A percentile compares a stretch with the other conserved stretches of the same genome.
Evolutionary conservation across 2,888 invertebrate genomes (phyloP).

Genomic region (Romanomermis culicivorax): DNA sequence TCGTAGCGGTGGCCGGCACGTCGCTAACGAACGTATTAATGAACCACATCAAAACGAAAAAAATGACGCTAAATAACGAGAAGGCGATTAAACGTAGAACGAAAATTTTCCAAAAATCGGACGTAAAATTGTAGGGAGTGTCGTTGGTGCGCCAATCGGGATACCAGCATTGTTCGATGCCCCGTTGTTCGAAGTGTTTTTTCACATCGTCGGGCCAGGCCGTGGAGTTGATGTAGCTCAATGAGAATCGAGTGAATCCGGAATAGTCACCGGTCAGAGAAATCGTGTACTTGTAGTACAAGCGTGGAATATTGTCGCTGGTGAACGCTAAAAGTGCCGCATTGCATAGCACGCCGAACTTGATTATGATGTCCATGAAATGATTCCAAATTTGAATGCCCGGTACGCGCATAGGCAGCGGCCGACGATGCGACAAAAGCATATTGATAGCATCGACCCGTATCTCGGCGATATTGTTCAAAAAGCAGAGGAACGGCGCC

Average conservation of each 20-base stretch:
- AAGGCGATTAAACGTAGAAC: background rate
- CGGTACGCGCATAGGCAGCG: conserved; percentile 32
- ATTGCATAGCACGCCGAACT: conserved; percentile 73
- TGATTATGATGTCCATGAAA: conserved; percentile 70
- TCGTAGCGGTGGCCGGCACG: background rate
- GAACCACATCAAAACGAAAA: background rate
- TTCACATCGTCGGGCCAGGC: background rate
- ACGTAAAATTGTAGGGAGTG: background rate
- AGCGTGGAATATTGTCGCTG: conserved; percentile 76
- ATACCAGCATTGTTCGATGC: background rate
- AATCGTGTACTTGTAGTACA: conserved; percentile 46
- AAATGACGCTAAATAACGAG: background rate
- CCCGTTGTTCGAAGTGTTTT: background rate
- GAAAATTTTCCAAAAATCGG: background rate
- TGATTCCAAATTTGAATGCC: conserved; percentile 23
- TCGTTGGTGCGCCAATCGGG: background rate
- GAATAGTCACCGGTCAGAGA: background rate
- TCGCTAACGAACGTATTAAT: background rate
- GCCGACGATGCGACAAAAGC: conserved; percentile 41
- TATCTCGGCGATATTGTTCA: conserved; percentile 85
- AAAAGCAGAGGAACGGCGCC: conserved; percentile 50
- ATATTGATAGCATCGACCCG: conserved; percentile 66
- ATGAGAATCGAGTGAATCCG: conserved; percentile 5
- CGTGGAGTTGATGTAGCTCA: background rate
- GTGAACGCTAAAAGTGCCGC: conserved; percentile 90